Conservation (phyloP, 1,140 invertebrate genomes). For the Onthophagus taurus region DNA sequence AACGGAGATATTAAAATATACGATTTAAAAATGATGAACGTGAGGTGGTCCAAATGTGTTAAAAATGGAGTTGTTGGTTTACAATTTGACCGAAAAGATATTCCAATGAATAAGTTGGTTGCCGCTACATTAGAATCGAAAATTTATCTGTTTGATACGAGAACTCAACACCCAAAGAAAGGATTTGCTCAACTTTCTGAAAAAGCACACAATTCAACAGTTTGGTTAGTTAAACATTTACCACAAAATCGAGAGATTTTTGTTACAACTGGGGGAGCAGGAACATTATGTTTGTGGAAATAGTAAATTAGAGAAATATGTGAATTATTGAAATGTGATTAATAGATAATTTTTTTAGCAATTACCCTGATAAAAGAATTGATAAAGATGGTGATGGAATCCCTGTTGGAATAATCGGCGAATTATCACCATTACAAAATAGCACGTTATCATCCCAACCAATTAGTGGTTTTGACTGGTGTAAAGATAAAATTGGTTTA, state of each 20-base stretch:
- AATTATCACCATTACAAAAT: constrained; percentile 67
- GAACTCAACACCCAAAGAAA: constrained; percentile 78
- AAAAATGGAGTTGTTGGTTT: constrained; percentile 88
- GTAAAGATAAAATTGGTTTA: constrained; percentile 78
- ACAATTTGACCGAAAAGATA: constrained; percentile 91
- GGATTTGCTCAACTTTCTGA: constrained; percentile 74
- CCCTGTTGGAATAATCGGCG: constrained; percentile 65
- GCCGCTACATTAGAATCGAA: constrained; percentile 90
- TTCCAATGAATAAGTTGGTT: constrained; percentile 90
- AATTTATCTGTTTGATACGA: constrained; percentile 81
- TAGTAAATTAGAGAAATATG: constrained; percentile 55
- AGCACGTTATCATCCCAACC: constrained; percentile 78
- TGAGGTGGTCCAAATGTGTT: constrained; percentile 86
- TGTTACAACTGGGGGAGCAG: constrained; percentile 79
- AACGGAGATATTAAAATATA: constrained; percentile 96
- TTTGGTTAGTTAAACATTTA: constrained; percentile 80
- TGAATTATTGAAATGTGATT: neutral
- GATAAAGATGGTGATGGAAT: constrained; percentile 58
- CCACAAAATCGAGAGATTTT: constrained; percentile 95
- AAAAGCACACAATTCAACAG: constrained; percentile 63
- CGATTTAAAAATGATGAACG: constrained; percentile 74
- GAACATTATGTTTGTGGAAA: constrained; percentile 84
- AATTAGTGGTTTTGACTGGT: constrained; percentile 85
- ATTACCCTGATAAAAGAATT: constrained; percentile 71
- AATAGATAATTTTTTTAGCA: constrained; percentile 44